Evolutionary conservation across 2,113 vertebrate genomes (phyloP).

Genomic region (Urocynchramus pylzowi): DNA sequence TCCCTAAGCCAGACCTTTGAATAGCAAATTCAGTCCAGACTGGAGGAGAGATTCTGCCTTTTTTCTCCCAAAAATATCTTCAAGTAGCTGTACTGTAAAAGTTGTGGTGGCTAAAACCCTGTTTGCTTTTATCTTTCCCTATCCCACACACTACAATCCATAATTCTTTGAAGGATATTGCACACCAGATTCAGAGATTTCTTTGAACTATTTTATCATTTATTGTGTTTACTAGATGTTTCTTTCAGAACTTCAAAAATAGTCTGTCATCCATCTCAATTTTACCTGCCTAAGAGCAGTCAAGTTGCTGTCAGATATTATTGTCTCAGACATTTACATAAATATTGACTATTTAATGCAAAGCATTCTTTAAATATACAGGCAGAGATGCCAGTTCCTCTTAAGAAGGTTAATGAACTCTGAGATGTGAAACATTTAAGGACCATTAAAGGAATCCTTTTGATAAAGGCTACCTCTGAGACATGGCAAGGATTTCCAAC

Average conservation of each 20-base stretch:
- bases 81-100: background rate
- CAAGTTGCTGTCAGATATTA: background rate
- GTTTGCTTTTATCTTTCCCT: background rate
- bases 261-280: background rate
- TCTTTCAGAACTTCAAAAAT: background rate
- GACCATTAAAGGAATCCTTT: background rate
- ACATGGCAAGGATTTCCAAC: background rate
- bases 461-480: background rate
- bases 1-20: background rate
- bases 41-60: background rate
- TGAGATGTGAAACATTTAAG: background rate
- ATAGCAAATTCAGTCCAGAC: background rate
- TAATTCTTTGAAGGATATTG: background rate
- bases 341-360: conserved; percentile 38
- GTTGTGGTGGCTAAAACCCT: background rate
- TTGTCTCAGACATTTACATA: conserved; percentile 15
- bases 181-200: background rate
- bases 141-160: background rate
- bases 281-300: background rate
- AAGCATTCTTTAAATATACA: background rate
- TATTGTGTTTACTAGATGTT: background rate
- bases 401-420: background rate
- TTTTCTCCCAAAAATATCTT: background rate
- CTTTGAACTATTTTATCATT: background rate
- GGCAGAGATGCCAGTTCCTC: background rate